Base-by-base conservation (phyloP, 2,888 invertebrate genomes). In the Corythucha ciliata region DNA sequence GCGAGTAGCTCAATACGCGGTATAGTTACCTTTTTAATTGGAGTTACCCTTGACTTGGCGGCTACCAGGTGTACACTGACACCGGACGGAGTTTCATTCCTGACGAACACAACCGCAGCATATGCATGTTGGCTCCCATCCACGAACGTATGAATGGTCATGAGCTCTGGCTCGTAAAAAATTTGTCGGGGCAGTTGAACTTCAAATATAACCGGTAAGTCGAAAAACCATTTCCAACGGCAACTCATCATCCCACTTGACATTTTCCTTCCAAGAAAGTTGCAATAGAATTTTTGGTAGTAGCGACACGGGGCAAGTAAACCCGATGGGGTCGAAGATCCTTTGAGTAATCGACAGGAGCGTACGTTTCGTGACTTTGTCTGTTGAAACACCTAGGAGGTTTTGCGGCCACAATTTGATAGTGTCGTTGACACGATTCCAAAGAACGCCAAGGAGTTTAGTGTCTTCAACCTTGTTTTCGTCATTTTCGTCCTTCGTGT, bases 1-100 rank as follows among this genome's bases (percentile, higher is more conserved):
- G 59, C 63, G 22, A 65, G 37, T 24, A 65, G 48, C 54, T 66
- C 63, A n/a, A 66, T 46, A 14, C 64, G 52, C 3, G 64, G 63
- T 21, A 65, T 64, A 1, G 46, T 46, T 29, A 32, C 14, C 20
- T 32, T 27, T 21, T 45, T 32, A 4, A 32, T 21, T 21, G 45
- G 62, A 18, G 63, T 58, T 16, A 66, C 59, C 56, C 64, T 58
- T 20, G 61, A 29, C 48, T 61, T 61, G 6, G 63, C 62, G 14
- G 49, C 49, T 8, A 64, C 8, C 18, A 64, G 50, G 26, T 57
- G 56, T 5, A 62, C 58, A n/a, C 39, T 33, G 2, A 60, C 53
- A 20, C 40, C 41, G 3, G 41, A 37, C 8, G 32, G 33, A 20
- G 14, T 37, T 42, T 60, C 57, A 2, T 40, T 42, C 40, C 63